Evolutionary conservation across 2,113 vertebrate species (phyloP).

Genomic region (Eulemur macaco): DNA sequence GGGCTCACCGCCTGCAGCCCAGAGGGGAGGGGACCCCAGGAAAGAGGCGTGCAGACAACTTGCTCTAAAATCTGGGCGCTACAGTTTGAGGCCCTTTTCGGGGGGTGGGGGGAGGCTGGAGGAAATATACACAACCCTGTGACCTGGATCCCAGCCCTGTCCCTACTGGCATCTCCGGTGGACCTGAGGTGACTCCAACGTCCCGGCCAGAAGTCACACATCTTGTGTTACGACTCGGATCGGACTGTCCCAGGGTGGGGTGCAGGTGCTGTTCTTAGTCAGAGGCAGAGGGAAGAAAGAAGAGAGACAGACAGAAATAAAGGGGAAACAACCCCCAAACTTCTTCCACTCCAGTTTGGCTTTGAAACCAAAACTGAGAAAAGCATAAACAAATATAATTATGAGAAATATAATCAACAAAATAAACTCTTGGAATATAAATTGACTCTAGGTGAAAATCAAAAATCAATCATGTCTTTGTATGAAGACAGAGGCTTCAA

Average conservation of each 20-base stretch:
- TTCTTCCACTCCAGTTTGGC: background rate
- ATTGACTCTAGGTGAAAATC: background rate
- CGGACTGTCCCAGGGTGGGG: too few species aligned
- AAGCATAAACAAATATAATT: rapidly evolving
- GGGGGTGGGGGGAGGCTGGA: background rate
- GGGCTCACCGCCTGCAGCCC: rapidly evolving
- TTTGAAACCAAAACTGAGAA: background rate
- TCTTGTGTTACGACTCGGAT: too few species aligned
- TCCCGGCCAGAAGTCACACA: rapidly evolving
- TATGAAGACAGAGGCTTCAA: background rate
- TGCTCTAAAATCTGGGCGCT: background rate
- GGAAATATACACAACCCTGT: rapidly evolving
- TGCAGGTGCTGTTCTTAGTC: rapidly evolving
- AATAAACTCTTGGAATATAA: background rate
- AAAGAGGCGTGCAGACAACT: background rate
- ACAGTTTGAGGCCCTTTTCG: rapidly evolving
- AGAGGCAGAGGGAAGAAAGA: rapidly evolving
- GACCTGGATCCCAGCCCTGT: background rate
- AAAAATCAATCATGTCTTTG: background rate
- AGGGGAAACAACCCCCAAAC: rapidly evolving
- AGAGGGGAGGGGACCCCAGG: rapidly evolving
- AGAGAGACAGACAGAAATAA: rapidly evolving
- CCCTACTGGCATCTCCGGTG: rapidly evolving
- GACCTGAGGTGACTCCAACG: rapidly evolving
- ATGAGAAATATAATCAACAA: background rate